Percentiles rank a stretch among this genome's conserved stretches.
phyloP scores from a whole-genome alignment of 2,888 invertebrate species.

The Meloe dianella region DNA sequence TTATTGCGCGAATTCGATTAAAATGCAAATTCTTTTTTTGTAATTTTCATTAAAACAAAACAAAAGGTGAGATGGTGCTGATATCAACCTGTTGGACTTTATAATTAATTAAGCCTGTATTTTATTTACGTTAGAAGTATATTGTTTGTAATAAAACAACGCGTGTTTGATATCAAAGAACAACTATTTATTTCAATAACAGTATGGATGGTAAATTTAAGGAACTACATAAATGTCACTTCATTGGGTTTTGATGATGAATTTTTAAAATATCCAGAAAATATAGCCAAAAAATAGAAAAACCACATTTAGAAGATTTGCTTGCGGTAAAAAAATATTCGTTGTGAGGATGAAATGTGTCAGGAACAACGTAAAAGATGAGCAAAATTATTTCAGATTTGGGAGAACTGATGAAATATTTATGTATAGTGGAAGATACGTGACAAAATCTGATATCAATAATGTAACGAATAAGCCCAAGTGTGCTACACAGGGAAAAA shows the following conservation, averaged over 20 bases:
- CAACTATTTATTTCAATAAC: too few relatives aligned
- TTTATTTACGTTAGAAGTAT: not conserved
- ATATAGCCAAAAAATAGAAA: not conserved
- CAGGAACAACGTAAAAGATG: not conserved
- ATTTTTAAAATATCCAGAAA: not conserved
- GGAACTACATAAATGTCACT: not conserved
- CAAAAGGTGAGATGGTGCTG: not conserved
- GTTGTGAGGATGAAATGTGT: not conserved
- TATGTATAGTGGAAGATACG: not conserved
- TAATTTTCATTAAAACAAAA: not conserved
- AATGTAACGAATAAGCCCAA: not conserved
- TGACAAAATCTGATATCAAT: constrained; percentile 4
- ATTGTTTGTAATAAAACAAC: not conserved
- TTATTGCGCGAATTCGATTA: too few relatives aligned
- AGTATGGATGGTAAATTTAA: too few relatives aligned
- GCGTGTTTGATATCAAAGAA: too few relatives aligned
- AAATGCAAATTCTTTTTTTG: not conserved
- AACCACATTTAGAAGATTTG: not conserved
- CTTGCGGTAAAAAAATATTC: not conserved
- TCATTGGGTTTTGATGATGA: too few relatives aligned
- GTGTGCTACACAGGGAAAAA: not conserved
- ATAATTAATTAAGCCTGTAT: not conserved
- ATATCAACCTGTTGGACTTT: too few relatives aligned
- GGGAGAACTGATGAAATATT: not conserved
- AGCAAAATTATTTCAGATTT: not conserved